phyloP scores from a whole-genome alignment of 2,113 vertebrate genomes.

The Elephantulus edwardii region DNA sequence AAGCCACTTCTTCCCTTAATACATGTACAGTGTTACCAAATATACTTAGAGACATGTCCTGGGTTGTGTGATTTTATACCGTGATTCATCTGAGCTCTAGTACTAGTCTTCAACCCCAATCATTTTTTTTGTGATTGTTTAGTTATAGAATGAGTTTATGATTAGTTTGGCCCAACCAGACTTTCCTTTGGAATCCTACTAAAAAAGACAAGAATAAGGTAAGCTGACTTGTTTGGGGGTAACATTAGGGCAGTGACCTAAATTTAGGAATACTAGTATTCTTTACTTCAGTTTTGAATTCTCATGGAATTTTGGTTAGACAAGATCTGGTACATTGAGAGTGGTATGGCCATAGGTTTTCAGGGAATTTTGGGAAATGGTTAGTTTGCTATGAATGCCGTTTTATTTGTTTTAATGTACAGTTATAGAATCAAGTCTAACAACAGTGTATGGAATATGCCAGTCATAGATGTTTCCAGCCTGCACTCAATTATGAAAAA shows the following conservation, averaged over 20 bases:
- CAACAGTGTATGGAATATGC: neutral
- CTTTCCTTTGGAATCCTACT: constrained; percentile 4
- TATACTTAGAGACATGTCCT: constrained; percentile 36
- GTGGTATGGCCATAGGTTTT: too few species aligned
- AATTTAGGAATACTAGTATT: constrained; percentile 8
- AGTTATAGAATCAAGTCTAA: constrained; percentile 20
- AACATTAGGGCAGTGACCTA: neutral
- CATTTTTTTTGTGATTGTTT: neutral
- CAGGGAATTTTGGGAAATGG: constrained; percentile 34
- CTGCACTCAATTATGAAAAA: neutral
- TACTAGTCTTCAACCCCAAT: neutral
- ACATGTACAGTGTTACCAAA: neutral
- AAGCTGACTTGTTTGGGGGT: neutral
- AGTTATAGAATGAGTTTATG: neutral
- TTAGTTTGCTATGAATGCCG: neutral
- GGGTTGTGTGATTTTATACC: neutral
- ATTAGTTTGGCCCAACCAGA: neutral
- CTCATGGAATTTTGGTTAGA: too few species aligned
- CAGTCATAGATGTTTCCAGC: neutral
- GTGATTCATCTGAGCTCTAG: neutral
- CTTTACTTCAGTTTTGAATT: constrained; percentile 9
- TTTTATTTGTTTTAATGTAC: constrained; percentile 43
- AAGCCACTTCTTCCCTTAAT: constrained; percentile 35
- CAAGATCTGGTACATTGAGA: too few species aligned
- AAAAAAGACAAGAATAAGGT: neutral